phyloP scores from a whole-genome alignment of 2,888 invertebrate genomes.

The Slavum lentiscoides region DNA sequence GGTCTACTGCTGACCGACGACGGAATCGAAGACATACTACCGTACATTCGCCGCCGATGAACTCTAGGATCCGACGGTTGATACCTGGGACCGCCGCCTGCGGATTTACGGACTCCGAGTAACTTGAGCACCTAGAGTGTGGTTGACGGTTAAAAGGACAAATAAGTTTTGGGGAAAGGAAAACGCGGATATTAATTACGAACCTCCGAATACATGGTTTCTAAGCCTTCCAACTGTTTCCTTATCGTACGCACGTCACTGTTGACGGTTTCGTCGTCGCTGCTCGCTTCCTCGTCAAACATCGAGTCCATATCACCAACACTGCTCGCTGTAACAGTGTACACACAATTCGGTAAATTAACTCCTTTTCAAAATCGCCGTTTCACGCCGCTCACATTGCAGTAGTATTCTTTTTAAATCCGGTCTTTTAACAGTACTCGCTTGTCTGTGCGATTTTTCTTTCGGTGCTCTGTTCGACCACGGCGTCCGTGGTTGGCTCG shows the following conservation, averaged over 20 bases:
- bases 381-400: slow-evolving; percentile 14
- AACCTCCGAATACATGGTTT: slow-evolving; percentile 86
- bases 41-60: slow-evolving; percentile 67
- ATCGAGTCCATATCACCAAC: slow-evolving; percentile 69
- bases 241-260: slow-evolving; percentile 69
- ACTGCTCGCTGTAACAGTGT: slow-evolving; percentile 54
- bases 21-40: slow-evolving; percentile 81
- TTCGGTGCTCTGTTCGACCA: slow-evolving; percentile 36
- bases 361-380: no score
- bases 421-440: slow-evolving; percentile 22
- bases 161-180: background rate
- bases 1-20: slow-evolving; percentile 81
- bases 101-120: slow-evolving; percentile 65
- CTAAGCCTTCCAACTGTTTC: slow-evolving; percentile 78
- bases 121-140: slow-evolving; percentile 65
- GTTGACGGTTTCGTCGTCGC: slow-evolving; percentile 69
- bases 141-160: slow-evolving; percentile 40
- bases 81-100: slow-evolving; percentile 61
- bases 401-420: slow-evolving; percentile 46
- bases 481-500: slow-evolving; percentile 41
- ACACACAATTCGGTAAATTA: no score
- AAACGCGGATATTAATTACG: slow-evolving; percentile 47
- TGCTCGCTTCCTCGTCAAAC: slow-evolving; percentile 64
- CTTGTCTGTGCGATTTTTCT: slow-evolving; percentile 41
- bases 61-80: slow-evolving; percentile 66